Base-by-base conservation (phyloP, 1,140 invertebrate genomes). In the Drosophila repletoides region DNA sequence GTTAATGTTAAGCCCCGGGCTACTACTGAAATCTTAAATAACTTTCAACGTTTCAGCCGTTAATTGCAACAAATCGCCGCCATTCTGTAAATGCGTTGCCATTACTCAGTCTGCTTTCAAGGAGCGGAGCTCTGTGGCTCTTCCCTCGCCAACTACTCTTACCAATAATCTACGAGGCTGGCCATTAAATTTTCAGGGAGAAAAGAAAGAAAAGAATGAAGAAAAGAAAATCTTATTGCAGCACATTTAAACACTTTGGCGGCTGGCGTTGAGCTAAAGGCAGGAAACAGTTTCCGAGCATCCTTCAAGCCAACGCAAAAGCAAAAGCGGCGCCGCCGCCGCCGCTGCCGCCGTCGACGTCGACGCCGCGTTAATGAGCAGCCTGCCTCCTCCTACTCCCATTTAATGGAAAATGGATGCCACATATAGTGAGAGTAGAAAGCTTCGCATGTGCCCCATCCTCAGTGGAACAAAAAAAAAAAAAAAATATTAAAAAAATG, bases 51-150 rank as follows among this genome's bases (percentile, higher is more conserved):
- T 53, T 63, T 48, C 36, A 29, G 73, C 52, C 65, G 73, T 77
- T 83, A 83, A 83, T 83, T 83, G 74, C 77, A 83, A 80, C 80
- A 84, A 84, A 86, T 84, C 59, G 80, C 72, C 59, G 67, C 71
- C 75, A 75, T 79, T 80, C 69, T 65, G 59, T 36, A 36, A 73
- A 70, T 73, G 64, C 36, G 48, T 7, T 29, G 58, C 74, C 75
- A 83, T 83, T 84, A 83, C 31, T 77, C 53, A 77, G 69, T 33
- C 31, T 26, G 34, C 45, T 10, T 29, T 53, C 51, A 52, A 52
- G 33, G 9, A 14, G 34, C 41, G 19, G 5, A 48, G 31, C 6
- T 6, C 7, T 22, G 9, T 21, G 10, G 15, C 14, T 12, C 41
- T 59, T 14, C 26, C 17, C n/a, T n/a, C n/a, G n/a, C n/a, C n/a